Evolutionary conservation across 1,140 invertebrate species (phyloP).

Genomic region (Drosophila lacteicornis): DNA sequence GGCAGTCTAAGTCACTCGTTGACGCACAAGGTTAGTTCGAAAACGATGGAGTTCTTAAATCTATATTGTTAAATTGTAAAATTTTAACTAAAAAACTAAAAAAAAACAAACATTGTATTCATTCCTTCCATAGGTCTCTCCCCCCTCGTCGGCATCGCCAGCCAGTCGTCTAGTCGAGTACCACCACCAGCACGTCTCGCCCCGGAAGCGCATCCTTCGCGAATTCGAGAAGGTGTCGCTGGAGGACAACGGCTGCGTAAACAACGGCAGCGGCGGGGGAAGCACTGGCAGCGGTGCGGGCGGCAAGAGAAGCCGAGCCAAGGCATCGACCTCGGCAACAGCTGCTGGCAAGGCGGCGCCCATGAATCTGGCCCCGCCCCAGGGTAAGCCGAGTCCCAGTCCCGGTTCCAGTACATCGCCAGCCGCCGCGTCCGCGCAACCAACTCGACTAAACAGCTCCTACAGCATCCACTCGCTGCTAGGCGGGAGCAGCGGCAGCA

Average conservation of each 20-base stretch:
- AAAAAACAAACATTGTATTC: background rate
- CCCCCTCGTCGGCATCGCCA: slow-evolving; percentile 66
- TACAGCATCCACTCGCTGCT: slow-evolving; percentile 92
- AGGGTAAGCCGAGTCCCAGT: slow-evolving; percentile 46
- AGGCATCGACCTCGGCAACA: slow-evolving; percentile 54
- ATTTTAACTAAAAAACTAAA: background rate
- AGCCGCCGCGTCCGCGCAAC: slow-evolving; percentile 55
- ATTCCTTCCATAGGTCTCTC: slow-evolving; percentile 54
- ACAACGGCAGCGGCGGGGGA: slow-evolving; percentile 53
- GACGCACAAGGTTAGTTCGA: slow-evolving; percentile 65
- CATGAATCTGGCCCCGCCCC: slow-evolving; percentile 60
- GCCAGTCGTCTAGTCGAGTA: slow-evolving; percentile 81
- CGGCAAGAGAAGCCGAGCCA: slow-evolving; percentile 86
- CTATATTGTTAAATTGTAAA: too few species aligned
- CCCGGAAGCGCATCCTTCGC: slow-evolving; percentile 90
- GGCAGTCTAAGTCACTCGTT: slow-evolving; percentile 66
- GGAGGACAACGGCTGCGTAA: slow-evolving; percentile 86
- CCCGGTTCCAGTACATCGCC: slow-evolving; percentile 35
- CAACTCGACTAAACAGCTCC: slow-evolving; percentile 86
- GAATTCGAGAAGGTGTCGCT: slow-evolving; percentile 90
- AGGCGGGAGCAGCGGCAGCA: slow-evolving; percentile 85
- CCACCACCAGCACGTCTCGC: slow-evolving; percentile 88
- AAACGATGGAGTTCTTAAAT: background rate
- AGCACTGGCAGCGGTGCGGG: slow-evolving; percentile 74
- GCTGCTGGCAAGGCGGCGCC: slow-evolving; percentile 47